phyloP scores from a whole-genome alignment of 2,113 vertebrate species.

The Mola mola region DNA sequence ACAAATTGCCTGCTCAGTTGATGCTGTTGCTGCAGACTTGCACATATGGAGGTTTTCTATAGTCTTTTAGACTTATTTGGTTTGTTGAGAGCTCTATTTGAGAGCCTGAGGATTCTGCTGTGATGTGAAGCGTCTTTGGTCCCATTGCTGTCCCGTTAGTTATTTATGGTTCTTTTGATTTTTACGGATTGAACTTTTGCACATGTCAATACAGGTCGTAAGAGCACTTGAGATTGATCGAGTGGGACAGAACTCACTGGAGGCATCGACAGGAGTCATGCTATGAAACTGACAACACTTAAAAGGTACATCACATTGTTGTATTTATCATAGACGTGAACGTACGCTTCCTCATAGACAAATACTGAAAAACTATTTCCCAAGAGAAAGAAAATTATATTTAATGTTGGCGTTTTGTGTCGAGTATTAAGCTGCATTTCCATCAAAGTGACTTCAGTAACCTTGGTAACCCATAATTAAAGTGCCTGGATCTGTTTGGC shows the following conservation, averaged over 20 bases:
- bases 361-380: no score
- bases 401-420: no score
- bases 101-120: neutral
- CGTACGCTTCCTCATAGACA: no score
- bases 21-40: slow-evolving; percentile 4
- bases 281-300: neutral
- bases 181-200: neutral
- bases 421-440: no score
- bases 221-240: slow-evolving; percentile 2
- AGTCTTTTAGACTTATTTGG: neutral
- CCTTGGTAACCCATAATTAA: neutral
- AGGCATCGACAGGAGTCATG: neutral
- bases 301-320: neutral
- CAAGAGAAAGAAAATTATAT: no score
- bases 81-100: no score
- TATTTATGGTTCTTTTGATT: slow-evolving; percentile 3
- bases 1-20: slow-evolving; percentile 20
- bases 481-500: no score
- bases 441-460: neutral
- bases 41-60: neutral
- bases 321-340: no score
- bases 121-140: neutral
- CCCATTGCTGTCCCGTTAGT: neutral
- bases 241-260: neutral
- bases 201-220: neutral